Evolutionary conservation across 1,140 invertebrate genomes (phyloP).

Genomic region (Pygmarrhopalites habei): DNA sequence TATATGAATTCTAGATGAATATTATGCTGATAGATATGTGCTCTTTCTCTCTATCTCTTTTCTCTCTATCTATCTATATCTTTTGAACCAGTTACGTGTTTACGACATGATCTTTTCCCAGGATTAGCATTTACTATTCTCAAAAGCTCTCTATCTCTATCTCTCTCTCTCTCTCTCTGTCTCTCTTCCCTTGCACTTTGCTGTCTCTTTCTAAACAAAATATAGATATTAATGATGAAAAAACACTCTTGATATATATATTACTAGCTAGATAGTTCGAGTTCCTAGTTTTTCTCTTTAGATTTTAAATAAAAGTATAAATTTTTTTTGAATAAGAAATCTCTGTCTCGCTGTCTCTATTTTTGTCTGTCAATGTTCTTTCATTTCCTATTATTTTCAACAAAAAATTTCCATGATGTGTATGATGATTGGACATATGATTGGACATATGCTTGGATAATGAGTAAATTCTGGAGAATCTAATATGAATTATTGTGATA

Average conservation of each 20-base stretch:
- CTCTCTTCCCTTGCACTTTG: constrained; percentile 22
- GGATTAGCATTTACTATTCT: constrained; percentile 17
- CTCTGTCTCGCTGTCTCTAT: too few species aligned
- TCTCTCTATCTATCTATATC: constrained; percentile 18
- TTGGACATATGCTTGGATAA: too few species aligned
- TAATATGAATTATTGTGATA: too few species aligned
- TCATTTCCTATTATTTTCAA: too few species aligned
- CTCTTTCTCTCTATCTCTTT: not conserved
- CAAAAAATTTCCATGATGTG: not conserved
- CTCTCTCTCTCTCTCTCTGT: constrained; percentile 21
- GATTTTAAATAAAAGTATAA: too few species aligned
- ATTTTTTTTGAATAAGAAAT: too few species aligned
- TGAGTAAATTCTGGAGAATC: not conserved
- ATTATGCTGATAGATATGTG: not conserved
- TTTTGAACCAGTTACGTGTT: too few species aligned
- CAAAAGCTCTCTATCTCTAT: constrained; percentile 20
- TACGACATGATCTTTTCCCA: too few species aligned
- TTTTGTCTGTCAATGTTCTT: too few species aligned
- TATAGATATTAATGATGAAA: too few species aligned
- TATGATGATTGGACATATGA: not conserved
- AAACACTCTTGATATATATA: constrained; percentile 3
- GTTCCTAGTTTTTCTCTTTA: constrained; percentile 5
- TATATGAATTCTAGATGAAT: not conserved
- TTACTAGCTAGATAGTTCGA: not conserved
- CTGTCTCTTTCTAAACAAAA: constrained; percentile 29